Conservation (phyloP, 2,888 invertebrate genomes). For the Laspeyria flexula region DNA sequence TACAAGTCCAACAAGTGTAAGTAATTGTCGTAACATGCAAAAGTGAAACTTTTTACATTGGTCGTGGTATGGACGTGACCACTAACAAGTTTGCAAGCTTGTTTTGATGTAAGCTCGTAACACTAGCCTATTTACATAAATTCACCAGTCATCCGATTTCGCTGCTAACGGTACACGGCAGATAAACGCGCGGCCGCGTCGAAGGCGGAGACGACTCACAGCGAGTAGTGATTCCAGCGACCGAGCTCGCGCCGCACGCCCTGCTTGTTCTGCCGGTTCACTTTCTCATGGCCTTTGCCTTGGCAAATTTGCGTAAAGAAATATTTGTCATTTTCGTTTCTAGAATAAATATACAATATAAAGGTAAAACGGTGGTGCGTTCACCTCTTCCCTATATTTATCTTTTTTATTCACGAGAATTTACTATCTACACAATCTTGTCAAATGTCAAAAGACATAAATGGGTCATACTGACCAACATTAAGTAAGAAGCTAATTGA, state of each 20-base stretch:
- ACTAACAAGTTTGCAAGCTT: conserved; percentile 21
- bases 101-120: conserved; percentile 53
- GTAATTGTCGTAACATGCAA: conserved; percentile 18
- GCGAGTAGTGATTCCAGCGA: not conserved
- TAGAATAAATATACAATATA: conserved; percentile 1
- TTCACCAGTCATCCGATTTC: conserved; percentile 72
- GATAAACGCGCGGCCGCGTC: conserved; percentile 14
- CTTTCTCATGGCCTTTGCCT: conserved; percentile 70
- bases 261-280: conserved; percentile 66
- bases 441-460: too few species aligned
- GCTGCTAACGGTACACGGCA: conserved; percentile 73
- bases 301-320: conserved; percentile 31
- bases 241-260: conserved; percentile 18
- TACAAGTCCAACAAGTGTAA: not conserved
- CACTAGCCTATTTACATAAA: conserved; percentile 73
- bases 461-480: too few species aligned
- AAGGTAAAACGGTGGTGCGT: too few species aligned
- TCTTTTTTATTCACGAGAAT: too few species aligned
- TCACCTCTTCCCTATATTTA: too few species aligned
- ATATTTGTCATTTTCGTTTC: conserved; percentile 6
- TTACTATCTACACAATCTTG: too few species aligned
- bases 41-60: conserved; percentile 20
- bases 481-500: too few species aligned
- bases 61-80: conserved; percentile 9
- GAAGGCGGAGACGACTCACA: conserved; percentile 24